Conservation (phyloP, 2,113 vertebrate species). For the Solea solea region DNA sequence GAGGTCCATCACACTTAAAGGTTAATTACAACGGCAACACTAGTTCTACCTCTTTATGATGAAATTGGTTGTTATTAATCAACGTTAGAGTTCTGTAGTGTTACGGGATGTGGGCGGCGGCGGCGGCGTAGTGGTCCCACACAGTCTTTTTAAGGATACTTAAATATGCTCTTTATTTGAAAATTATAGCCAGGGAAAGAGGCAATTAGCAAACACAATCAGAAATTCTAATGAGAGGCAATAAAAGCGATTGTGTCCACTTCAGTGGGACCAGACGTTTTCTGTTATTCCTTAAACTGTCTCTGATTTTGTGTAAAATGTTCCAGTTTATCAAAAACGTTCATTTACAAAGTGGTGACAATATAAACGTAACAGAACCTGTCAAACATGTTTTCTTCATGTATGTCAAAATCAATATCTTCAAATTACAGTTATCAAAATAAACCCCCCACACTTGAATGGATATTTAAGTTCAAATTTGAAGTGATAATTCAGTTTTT, state of each 20-base stretch:
- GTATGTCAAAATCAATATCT: too few relatives aligned
- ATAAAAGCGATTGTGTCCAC: conserved; percentile 10
- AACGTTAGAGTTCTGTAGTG: conserved; percentile 67
- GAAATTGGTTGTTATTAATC: conserved; percentile 77
- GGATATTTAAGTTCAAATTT: too few relatives aligned
- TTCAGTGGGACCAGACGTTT: neutral
- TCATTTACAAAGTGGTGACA: too few relatives aligned
- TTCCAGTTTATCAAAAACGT: too few relatives aligned
- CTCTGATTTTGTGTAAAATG: too few relatives aligned
- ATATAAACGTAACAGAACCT: too few relatives aligned
- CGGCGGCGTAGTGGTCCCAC: conserved; percentile 59
- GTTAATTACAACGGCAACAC: conserved; percentile 79
- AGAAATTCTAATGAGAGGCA: conserved; percentile 31
- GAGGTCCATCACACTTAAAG: conserved; percentile 81
- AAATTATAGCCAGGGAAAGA: conserved; percentile 57
- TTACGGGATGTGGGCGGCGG: conserved; percentile 52
- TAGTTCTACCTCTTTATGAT: conserved; percentile 74
- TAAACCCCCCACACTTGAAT: too few relatives aligned
- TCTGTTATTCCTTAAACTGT: too few relatives aligned
- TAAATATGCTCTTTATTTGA: conserved; percentile 63
- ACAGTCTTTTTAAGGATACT: conserved; percentile 69
- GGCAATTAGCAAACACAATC: conserved; percentile 56
- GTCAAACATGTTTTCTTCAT: too few relatives aligned
- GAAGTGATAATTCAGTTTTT: too few relatives aligned
- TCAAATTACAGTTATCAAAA: too few relatives aligned